Evolutionary conservation across 2,888 invertebrate species (phyloP).

Genomic region (Hololepta plana): DNA sequence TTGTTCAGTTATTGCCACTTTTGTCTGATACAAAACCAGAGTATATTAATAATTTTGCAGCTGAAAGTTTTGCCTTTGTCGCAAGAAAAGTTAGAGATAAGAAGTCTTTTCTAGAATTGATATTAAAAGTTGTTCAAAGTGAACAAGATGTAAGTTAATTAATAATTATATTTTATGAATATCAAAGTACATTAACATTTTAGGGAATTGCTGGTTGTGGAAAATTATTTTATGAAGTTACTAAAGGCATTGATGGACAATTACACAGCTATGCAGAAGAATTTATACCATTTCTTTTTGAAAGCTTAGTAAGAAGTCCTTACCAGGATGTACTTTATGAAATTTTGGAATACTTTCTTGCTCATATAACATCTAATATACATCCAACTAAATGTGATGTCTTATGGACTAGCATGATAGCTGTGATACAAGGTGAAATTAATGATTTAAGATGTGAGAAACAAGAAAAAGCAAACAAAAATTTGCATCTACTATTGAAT

Average conservation of each 20-base stretch:
- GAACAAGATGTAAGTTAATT: conserved; percentile 45
- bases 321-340: conserved; percentile 35
- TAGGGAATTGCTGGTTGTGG: conserved; percentile 68
- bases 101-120: conserved; percentile 47
- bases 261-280: conserved; percentile 70
- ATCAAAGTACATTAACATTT: conserved; percentile 16
- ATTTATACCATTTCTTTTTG: conserved; percentile 48
- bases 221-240: conserved; percentile 71
- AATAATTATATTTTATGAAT: conserved; percentile 5
- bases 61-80: conserved; percentile 91
- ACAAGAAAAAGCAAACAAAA: conserved; percentile 1
- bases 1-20: conserved; percentile 54
- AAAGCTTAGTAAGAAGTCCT: conserved; percentile 34
- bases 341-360: conserved; percentile 45
- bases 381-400: conserved; percentile 41
- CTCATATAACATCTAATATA: conserved; percentile 42
- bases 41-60: conserved; percentile 84
- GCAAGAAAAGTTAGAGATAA: conserved; percentile 75
- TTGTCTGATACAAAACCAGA: conserved; percentile 59
- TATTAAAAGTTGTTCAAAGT: conserved; percentile 46
- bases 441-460: conserved; percentile 3
- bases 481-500: conserved; percentile 31
- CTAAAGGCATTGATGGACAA: conserved; percentile 65
- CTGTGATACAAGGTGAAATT: conserved; percentile 4
- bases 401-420: conserved; percentile 43